These are phyloP conservation scores for Epistrophe grossulariae DNA, from an alignment of 2,888 invertebrate genomes.

Conservation along the genomic window DNA sequence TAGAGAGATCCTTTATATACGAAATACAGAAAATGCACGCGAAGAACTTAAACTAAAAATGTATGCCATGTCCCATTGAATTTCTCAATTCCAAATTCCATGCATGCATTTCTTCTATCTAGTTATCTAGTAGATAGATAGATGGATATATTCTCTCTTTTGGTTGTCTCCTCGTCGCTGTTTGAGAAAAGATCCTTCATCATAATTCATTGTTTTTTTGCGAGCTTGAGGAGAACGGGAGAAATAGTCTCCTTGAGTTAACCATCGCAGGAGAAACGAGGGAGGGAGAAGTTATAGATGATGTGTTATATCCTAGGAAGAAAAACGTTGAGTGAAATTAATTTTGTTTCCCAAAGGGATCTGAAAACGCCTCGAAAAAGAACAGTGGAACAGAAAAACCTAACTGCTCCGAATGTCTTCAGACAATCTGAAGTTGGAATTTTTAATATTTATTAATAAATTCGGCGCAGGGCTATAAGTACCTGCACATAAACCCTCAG, in stretches of 20 bases:
- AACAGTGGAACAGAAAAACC: neutral
- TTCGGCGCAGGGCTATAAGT: too few species aligned
- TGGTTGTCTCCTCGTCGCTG: slow-evolving; percentile 29
- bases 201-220: slow-evolving; percentile 75
- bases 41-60: slow-evolving; percentile 27
- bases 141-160: neutral
- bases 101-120: slow-evolving; percentile 72
- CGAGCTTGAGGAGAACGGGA: slow-evolving; percentile 32
- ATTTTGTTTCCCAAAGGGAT: slow-evolving; percentile 21
- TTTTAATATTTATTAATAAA: too few species aligned
- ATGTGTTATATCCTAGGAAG: slow-evolving; percentile 41
- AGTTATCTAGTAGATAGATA: slow-evolving; percentile 15
- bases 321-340: slow-evolving; percentile 63
- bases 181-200: slow-evolving; percentile 63
- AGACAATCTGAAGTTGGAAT: too few species aligned
- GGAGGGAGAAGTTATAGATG: neutral
- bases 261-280: too few species aligned
- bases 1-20: slow-evolving; percentile 2
- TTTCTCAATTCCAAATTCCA: slow-evolving; percentile 73
- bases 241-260: neutral
- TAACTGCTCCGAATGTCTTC: too few species aligned
- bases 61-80: slow-evolving; percentile 61
- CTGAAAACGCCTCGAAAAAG: neutral
- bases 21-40: slow-evolving; percentile 20
- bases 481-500: too few species aligned